Conservation (phyloP, 2,113 vertebrate genomes). For the Rhabdornis inornatus region DNA sequence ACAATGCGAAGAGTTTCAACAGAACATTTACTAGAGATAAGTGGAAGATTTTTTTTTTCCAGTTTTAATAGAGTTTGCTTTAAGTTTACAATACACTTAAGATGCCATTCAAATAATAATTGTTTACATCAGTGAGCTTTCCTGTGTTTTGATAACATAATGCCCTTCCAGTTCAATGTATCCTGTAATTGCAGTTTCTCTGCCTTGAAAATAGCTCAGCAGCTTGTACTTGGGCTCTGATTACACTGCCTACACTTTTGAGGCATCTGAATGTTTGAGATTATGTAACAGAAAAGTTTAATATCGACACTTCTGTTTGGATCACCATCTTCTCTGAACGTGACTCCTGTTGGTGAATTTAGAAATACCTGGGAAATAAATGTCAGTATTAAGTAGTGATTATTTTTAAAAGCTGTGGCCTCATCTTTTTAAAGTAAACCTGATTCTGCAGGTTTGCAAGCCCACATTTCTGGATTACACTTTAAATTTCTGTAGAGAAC, state of each 20-base stretch:
- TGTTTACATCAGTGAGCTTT: neutral
- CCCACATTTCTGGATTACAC: neutral
- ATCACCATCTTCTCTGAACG: neutral
- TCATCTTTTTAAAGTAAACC: neutral
- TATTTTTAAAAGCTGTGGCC: neutral
- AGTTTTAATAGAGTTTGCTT: constrained; percentile 65
- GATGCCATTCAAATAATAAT: neutral
- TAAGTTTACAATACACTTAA: neutral
- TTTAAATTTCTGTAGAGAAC: neutral
- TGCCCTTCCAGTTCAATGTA: constrained; percentile 62
- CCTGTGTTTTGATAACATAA: neutral
- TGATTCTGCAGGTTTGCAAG: constrained; percentile 12
- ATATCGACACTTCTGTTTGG: neutral
- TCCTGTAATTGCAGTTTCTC: neutral
- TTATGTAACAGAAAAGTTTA: neutral
- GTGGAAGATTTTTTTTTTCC: constrained; percentile 45
- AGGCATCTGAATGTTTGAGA: neutral
- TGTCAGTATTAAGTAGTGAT: neutral
- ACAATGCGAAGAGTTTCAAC: neutral
- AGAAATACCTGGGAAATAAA: neutral
- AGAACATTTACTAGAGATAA: neutral
- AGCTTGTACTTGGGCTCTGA: neutral
- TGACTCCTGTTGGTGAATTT: neutral
- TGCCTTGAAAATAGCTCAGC: neutral
- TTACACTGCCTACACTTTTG: neutral